These are phyloP conservation scores for Erithacus rubecula DNA, from an alignment of 2,797 vertebrate species.

Conservation along the genomic window DNA sequence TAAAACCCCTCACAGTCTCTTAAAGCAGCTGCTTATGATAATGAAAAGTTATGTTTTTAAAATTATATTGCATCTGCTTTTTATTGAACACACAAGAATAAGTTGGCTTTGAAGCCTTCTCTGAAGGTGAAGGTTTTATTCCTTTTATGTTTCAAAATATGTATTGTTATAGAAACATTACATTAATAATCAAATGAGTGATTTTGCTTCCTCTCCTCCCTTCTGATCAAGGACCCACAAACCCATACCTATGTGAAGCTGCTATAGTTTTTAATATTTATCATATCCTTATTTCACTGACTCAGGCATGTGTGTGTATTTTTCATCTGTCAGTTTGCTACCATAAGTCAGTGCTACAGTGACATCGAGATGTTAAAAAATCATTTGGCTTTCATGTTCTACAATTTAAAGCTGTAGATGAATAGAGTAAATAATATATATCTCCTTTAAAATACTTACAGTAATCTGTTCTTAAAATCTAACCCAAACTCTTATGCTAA, in stretches of 20 bases:
- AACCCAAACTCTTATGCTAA: neutral
- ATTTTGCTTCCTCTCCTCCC: neutral
- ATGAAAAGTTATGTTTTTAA: neutral
- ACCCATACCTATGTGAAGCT: neutral
- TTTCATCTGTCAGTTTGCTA: conserved; percentile 15
- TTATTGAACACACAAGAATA: neutral
- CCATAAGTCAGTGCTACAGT: neutral
- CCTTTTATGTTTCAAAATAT: neutral
- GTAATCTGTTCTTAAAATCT: neutral
- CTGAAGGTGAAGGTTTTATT: neutral
- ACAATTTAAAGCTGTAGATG: conserved; percentile 16
- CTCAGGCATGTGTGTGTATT: neutral
- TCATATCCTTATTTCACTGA: neutral
- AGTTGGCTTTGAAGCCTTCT: neutral
- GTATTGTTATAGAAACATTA: neutral
- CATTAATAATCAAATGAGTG: neutral
- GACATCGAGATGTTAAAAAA: neutral
- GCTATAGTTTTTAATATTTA: neutral
- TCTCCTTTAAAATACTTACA: neutral
- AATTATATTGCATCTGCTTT: neutral
- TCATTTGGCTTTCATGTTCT: conserved; percentile 21
- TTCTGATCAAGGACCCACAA: neutral
- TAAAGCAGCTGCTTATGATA: neutral
- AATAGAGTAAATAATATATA: neutral
- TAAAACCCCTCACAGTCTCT: neutral